Conservation (phyloP, 2,888 invertebrate species). For the Carpatolechia fugitivella region DNA sequence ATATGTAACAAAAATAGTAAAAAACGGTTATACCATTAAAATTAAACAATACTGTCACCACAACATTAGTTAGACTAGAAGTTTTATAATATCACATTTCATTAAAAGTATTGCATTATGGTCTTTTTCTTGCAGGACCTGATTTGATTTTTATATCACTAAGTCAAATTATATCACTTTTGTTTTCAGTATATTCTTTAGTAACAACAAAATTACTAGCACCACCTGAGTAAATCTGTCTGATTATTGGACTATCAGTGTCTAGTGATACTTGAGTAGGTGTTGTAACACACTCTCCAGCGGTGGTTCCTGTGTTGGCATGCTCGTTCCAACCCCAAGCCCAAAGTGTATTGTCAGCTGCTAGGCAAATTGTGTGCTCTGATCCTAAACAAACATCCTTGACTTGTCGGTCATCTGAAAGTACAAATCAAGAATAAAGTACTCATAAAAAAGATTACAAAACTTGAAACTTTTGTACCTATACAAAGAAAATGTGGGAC, state of each 20-base stretch:
- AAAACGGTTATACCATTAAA: conserved; percentile 1
- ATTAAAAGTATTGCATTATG: no score
- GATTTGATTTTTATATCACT: no score
- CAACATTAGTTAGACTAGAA: conserved; percentile 14
- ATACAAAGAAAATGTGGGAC: background rate
- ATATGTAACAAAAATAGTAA: background rate
- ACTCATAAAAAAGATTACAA: no score
- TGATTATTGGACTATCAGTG: conserved; percentile 35
- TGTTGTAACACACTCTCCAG: conserved; percentile 42
- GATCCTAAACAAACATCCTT: conserved; percentile 84
- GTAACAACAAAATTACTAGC: conserved; percentile 67
- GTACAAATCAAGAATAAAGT: conserved; percentile 27
- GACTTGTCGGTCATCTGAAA: conserved; percentile 70
- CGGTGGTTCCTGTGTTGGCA: conserved; percentile 87
- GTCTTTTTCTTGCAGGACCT: no score
- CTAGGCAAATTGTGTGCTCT: conserved; percentile 87
- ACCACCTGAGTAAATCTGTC: conserved; percentile 61
- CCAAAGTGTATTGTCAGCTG: conserved; percentile 81
- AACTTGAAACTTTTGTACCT: no score
- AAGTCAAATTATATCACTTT: background rate
- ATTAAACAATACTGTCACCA: background rate
- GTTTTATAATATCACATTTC: background rate
- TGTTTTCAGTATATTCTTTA: conserved; percentile 27
- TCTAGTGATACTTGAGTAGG: conserved; percentile 55
- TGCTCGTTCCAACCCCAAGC: conserved; percentile 97